Conservation (phyloP, 2,888 invertebrate genomes). For the Tenodera sinensis region DNA sequence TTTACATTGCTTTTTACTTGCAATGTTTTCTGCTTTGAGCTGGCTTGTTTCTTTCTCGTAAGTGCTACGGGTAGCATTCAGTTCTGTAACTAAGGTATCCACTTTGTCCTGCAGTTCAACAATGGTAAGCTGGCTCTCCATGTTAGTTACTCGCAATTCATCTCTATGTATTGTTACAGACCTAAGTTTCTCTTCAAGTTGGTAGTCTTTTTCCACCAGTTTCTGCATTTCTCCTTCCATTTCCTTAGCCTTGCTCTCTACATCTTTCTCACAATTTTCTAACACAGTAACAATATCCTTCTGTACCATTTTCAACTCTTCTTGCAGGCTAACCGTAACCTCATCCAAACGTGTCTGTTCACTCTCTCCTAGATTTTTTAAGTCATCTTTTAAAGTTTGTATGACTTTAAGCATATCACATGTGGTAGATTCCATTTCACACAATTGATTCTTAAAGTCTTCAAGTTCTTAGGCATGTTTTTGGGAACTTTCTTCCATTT, state of each 20-base stretch:
- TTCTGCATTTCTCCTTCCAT: background rate
- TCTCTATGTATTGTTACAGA: background rate
- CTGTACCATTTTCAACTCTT: background rate
- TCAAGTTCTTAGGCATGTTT: background rate
- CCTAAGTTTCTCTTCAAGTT: background rate
- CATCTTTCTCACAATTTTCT: background rate
- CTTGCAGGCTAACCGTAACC: background rate
- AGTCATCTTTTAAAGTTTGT: background rate
- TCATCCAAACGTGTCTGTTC: background rate
- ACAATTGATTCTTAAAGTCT: background rate
- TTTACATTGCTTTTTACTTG: slow-evolving; percentile 17
- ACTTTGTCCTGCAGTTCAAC: slow-evolving; percentile 28
- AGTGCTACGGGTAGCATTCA: background rate
- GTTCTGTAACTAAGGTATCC: slow-evolving; percentile 20
- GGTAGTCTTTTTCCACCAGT: background rate
- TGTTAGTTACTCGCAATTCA: slow-evolving; percentile 23
- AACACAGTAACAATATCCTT: background rate
- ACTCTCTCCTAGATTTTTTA: background rate
- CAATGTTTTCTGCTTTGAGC: background rate
- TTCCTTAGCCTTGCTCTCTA: background rate
- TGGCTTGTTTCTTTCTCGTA: background rate
- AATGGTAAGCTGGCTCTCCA: slow-evolving; percentile 26
- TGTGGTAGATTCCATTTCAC: background rate
- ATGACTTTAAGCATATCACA: background rate
- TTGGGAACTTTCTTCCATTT: background rate